phyloP scores from a whole-genome alignment of 2,113 vertebrate species.

The Eptatretus burgeri region DNA sequence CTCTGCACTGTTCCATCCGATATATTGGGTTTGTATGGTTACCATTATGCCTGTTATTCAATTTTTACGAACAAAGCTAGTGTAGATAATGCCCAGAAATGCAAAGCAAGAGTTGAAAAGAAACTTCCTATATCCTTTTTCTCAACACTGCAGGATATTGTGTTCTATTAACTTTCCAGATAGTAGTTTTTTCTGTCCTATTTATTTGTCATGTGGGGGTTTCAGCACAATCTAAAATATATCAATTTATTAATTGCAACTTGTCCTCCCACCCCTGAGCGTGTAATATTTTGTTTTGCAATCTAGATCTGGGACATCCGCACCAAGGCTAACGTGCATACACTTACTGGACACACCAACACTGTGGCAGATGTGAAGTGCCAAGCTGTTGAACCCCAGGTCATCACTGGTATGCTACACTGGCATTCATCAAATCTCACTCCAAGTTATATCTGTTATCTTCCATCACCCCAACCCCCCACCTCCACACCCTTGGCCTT shows the following conservation, averaged over 20 bases:
- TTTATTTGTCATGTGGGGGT: too few relatives aligned
- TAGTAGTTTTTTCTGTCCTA: too few relatives aligned
- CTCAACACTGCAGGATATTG: too few relatives aligned
- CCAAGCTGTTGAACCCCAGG: slow-evolving; percentile 67
- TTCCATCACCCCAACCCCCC: neutral
- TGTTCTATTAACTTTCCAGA: too few relatives aligned
- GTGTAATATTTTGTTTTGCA: neutral
- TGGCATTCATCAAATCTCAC: neutral
- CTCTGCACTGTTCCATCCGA: too few relatives aligned
- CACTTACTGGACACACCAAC: slow-evolving; percentile 66
- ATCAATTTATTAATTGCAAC: neutral
- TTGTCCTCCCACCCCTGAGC: neutral
- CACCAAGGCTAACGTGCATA: slow-evolving; percentile 82
- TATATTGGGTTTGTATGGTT: too few relatives aligned
- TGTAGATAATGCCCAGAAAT: too few relatives aligned
- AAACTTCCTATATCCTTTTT: too few relatives aligned
- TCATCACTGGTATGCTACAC: slow-evolving; percentile 46
- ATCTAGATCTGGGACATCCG: slow-evolving; percentile 79
- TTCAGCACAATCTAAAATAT: neutral
- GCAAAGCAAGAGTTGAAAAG: too few relatives aligned
- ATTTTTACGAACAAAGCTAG: too few relatives aligned
- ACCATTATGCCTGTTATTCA: too few relatives aligned
- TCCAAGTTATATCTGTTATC: neutral
- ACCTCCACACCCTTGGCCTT: too few relatives aligned
- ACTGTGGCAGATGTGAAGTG: slow-evolving; percentile 82